Evolutionary conservation across 2,888 invertebrate genomes (phyloP).

Genomic region (Xestia c-nigrum): DNA sequence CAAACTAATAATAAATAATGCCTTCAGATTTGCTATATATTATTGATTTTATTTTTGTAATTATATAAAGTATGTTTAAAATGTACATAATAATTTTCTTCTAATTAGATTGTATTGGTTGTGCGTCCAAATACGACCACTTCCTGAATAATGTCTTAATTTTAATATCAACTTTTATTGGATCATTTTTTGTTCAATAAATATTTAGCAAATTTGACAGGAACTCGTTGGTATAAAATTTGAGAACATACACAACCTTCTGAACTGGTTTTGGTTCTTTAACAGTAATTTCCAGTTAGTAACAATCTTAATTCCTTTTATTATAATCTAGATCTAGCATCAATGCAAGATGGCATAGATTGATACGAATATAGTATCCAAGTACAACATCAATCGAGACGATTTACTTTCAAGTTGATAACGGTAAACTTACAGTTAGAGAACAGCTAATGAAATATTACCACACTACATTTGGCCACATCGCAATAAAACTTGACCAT

Average conservation of each 20-base stretch:
- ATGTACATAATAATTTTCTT: too few relatives aligned
- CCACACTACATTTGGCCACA: slow-evolving; percentile 38
- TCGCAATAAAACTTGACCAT: slow-evolving; percentile 26
- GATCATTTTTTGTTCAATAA: not conserved
- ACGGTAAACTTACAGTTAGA: slow-evolving; percentile 58
- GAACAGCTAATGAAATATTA: slow-evolving; percentile 30
- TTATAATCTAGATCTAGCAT: slow-evolving; percentile 38
- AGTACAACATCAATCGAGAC: slow-evolving; percentile 39
- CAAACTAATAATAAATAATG: not conserved
- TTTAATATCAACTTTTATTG: not conserved
- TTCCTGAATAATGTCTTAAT: not conserved
- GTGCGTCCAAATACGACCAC: not conserved
- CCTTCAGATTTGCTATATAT: not conserved
- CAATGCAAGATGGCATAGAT: slow-evolving; percentile 51
- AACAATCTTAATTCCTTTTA: slow-evolving; percentile 14
- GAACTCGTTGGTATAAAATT: not conserved
- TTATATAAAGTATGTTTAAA: too few relatives aligned
- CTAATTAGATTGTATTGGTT: not conserved
- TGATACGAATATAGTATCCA: slow-evolving; percentile 49
- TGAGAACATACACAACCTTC: slow-evolving; percentile 7
- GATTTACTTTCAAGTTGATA: slow-evolving; percentile 55
- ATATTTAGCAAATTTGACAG: slow-evolving; percentile 9
- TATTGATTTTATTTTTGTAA: not conserved
- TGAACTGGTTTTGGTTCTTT: not conserved
- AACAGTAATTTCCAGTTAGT: slow-evolving; percentile 28